These are phyloP conservation scores for Panthera leo DNA, from an alignment of 2,113 vertebrate species.

Conservation along the genomic window DNA sequence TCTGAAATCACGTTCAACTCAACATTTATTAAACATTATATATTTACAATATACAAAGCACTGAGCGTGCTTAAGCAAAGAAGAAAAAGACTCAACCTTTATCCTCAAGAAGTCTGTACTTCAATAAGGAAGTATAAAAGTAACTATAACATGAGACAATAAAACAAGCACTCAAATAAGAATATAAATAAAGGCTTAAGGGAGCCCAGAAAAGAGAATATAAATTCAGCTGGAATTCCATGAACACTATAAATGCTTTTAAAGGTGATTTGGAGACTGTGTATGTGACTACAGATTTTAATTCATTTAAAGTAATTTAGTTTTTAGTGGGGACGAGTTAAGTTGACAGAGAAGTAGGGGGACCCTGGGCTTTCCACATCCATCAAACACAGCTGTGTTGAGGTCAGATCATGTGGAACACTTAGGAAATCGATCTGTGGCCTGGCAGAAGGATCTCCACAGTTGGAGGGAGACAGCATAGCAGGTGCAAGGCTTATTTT, in stretches of 20 bases:
- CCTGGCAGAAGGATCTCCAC: no score
- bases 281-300: neutral
- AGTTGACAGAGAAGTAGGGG: no score
- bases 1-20: neutral
- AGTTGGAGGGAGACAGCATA: no score
- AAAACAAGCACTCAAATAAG: neutral
- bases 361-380: no score
- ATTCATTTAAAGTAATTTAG: constrained; percentile 25
- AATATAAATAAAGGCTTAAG: neutral
- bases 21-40: neutral
- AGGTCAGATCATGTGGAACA: no score
- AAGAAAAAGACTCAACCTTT: neutral
- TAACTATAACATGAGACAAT: neutral
- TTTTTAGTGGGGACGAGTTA: neutral
- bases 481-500: no score
- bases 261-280: neutral
- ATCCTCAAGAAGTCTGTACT: neutral
- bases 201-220: neutral
- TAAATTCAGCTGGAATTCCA: neutral
- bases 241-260: neutral
- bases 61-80: neutral
- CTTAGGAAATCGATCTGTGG: no score
- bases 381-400: no score
- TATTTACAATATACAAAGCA: neutral
- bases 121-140: neutral